Percentiles rank a stretch among this genome's conserved stretches.
Conservation (phyloP, 2,797 vertebrate species). For the Uromys caudimaculatus region DNA sequence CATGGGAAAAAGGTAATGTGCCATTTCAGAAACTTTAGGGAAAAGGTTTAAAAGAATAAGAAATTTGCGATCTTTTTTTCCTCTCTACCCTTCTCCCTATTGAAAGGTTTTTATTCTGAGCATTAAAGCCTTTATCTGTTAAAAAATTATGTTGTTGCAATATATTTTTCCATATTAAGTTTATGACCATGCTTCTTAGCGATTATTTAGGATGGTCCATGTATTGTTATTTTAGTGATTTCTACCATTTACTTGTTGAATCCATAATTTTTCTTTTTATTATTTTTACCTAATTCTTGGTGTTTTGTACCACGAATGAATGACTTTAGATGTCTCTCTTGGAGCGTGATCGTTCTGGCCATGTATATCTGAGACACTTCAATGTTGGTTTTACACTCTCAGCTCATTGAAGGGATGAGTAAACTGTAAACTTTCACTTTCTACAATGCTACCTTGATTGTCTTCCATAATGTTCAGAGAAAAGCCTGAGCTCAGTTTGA, state of each 20-base stretch:
- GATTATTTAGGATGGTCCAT: background rate
- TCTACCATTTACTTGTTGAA: background rate
- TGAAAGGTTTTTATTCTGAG: background rate
- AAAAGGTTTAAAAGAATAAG: background rate
- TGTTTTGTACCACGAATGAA: background rate
- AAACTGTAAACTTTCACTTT: constrained; percentile 1
- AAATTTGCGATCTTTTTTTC: background rate
- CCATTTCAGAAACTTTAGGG: background rate
- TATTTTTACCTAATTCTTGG: background rate
- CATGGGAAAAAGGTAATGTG: background rate
- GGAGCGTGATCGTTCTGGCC: background rate
- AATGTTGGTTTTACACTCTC: background rate
- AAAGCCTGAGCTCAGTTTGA: background rate
- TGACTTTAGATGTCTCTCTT: background rate
- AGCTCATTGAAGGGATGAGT: background rate
- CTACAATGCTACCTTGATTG: background rate
- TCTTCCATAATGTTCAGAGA: constrained; percentile 22
- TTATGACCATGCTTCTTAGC: background rate
- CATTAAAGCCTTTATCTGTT: background rate
- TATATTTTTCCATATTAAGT: background rate
- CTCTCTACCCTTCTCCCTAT: background rate
- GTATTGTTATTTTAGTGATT: background rate
- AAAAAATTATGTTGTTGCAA: background rate
- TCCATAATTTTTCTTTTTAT: constrained; percentile 34
- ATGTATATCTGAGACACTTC: background rate